These are phyloP conservation scores for Danaus chrysippus DNA, from an alignment of 2,888 invertebrate species.

Conservation along the genomic window DNA sequence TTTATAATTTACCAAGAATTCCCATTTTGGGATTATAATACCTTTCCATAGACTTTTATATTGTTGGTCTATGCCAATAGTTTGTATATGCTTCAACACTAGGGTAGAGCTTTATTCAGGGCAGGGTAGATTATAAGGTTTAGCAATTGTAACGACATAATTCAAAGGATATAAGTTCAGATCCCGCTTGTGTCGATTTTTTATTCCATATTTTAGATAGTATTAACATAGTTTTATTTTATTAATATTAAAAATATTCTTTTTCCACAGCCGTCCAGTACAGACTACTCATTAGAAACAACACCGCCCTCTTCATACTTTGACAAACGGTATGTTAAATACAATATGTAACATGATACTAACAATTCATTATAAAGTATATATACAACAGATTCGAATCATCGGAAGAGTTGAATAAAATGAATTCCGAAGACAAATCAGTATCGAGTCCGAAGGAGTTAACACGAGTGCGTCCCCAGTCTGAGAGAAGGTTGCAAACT, in stretches of 20 bases:
- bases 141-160: too few species aligned
- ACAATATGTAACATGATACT: neutral
- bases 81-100: too few species aligned
- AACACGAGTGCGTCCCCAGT: constrained; percentile 35
- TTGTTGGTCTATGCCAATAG: too few species aligned
- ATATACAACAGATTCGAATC: constrained; percentile 55
- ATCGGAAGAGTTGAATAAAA: constrained; percentile 45
- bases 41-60: too few species aligned
- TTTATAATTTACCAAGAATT: too few species aligned
- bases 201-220: too few species aligned
- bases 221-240: too few species aligned
- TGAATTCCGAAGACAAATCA: constrained; percentile 14
- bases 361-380: constrained; percentile 3
- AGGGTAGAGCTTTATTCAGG: too few species aligned
- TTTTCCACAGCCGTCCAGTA: constrained; percentile 55
- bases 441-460: constrained; percentile 12
- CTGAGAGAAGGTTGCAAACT: constrained; percentile 33
- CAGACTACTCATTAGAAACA: constrained; percentile 45
- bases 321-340: constrained; percentile 55
- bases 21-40: too few species aligned
- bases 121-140: too few species aligned
- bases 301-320: constrained; percentile 61
- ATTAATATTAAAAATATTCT: constrained; percentile 9
- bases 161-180: too few species aligned
- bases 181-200: too few species aligned